Evolutionary conservation across 2,888 invertebrate species (phyloP), one percentile per base, ranked within the genome.

Genomic region (Idaea straminata): DNA sequence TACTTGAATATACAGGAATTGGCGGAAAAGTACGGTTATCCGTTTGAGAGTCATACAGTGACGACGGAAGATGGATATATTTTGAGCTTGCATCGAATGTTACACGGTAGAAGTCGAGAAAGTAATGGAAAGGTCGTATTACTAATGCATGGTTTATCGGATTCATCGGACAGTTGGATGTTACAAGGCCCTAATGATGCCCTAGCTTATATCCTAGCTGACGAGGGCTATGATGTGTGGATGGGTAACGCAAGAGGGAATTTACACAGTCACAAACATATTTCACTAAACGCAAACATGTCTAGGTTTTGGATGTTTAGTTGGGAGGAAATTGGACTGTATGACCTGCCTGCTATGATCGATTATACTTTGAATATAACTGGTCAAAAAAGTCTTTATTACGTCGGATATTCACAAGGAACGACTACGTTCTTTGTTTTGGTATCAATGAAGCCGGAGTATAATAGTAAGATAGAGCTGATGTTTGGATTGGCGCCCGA

Each of bases 241-340:
- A 80, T 98, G 81, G 97, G 96, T 0, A 98, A 98, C 83, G 94
- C 95, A 1, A 93, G 98, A 75, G 98, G 98, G 0, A 97, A 97
- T 83, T 94, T 94, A 76, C 80, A 88, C 6, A 73, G 66, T 3
- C 66, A 83, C 5, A 72, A 69, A 6, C 66, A 94, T 77, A 79
- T 87, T 0, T 72, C 62, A 3, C 64, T 86, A 0, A 72, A 69
- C 5, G 59, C 76, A 0, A 77, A 72, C 0, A 66, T 79, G 34
- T 34, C 77, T 0, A 69, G 78, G 7, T 92, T 83, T 70, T 93
- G 92, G 92, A 77, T 85, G 13, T 93, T 84, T 77, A 95, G 95
- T 61, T 97, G 95, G 94, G 95, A 96, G 77, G 95, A 97, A 79
- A 96, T 96, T 79, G 96, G 96, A 0, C 65, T 87, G 3, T 94